These are phyloP conservation scores for Chromobotia macracanthus DNA, from an alignment of 2,797 vertebrate species.

Conservation along the genomic window DNA sequence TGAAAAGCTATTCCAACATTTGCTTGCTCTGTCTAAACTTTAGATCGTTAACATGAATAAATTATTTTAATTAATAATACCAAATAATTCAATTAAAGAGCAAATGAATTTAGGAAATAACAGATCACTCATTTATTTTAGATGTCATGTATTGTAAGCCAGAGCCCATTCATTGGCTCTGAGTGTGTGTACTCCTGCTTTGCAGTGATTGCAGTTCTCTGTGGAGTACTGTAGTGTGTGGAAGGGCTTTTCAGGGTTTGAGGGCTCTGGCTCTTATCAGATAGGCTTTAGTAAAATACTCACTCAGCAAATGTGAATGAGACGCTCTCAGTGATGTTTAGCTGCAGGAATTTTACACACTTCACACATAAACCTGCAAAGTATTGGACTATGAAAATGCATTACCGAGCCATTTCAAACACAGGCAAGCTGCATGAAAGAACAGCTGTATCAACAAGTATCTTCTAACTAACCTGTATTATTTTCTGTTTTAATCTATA, in stretches of 20 bases:
- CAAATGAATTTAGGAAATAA: neutral
- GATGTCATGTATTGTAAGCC: neutral
- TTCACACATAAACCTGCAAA: neutral
- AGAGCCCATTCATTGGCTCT: neutral
- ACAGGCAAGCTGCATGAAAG: neutral
- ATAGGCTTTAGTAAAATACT: slow-evolving; percentile 79
- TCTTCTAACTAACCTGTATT: neutral
- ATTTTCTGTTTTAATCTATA: no score
- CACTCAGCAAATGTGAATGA: slow-evolving; percentile 80
- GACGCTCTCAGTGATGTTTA: slow-evolving; percentile 45
- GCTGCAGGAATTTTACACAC: slow-evolving; percentile 22
- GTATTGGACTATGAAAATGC: neutral
- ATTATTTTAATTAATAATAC: no score
- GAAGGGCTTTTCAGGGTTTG: slow-evolving; percentile 71
- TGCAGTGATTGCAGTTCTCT: slow-evolving; percentile 76
- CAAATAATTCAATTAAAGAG: no score
- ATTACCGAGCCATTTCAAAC: neutral
- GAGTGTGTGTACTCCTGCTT: slow-evolving; percentile 49
- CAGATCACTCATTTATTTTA: neutral
- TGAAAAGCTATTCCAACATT: neutral
- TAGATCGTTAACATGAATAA: neutral
- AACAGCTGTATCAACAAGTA: neutral
- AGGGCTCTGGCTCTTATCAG: slow-evolving; percentile 67
- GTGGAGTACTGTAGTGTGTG: slow-evolving; percentile 67
- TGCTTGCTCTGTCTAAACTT: neutral